Evolutionary conservation across 2,113 vertebrate genomes (phyloP).

Genomic region (Psettodes erumei): DNA sequence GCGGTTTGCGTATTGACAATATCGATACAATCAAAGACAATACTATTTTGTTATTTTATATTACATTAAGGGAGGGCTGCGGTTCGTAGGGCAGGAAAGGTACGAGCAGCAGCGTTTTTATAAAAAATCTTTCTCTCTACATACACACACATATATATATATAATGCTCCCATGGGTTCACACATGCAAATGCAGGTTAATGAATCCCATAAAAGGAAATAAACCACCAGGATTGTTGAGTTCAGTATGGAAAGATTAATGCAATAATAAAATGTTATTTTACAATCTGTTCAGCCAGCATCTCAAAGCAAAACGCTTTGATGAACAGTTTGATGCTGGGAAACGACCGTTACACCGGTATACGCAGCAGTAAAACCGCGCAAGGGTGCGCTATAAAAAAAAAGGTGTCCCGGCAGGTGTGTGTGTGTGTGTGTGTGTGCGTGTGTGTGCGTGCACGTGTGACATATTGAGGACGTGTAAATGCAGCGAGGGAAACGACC

Average conservation of each 20-base stretch:
- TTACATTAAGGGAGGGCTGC: too few species aligned
- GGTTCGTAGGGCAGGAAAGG: too few species aligned
- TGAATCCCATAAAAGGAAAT: too few species aligned
- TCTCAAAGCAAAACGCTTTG: background rate
- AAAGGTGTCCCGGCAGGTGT: constrained; percentile 23
- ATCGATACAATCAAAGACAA: too few species aligned
- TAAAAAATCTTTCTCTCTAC: too few species aligned
- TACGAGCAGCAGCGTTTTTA: too few species aligned
- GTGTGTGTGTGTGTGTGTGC: constrained; percentile 16
- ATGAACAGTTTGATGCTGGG: background rate
- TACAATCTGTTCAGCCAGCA: constrained; percentile 9
- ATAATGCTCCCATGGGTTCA: too few species aligned
- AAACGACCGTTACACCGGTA: constrained; percentile 37
- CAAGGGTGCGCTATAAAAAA: constrained; percentile 32
- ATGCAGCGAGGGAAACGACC: constrained; percentile 63
- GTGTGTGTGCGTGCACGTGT: constrained; percentile 23
- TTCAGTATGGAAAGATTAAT: constrained; percentile 1
- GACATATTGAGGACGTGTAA: constrained; percentile 78
- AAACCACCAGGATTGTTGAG: background rate
- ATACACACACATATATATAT: too few species aligned
- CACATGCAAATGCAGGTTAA: too few species aligned
- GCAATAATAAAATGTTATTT: constrained; percentile 18
- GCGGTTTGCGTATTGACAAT: too few species aligned
- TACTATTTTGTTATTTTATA: too few species aligned
- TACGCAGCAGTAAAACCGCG: constrained; percentile 35